Evolutionary conservation across 1,140 invertebrate species (phyloP).

Genomic region (Littorina saxatilis): DNA sequence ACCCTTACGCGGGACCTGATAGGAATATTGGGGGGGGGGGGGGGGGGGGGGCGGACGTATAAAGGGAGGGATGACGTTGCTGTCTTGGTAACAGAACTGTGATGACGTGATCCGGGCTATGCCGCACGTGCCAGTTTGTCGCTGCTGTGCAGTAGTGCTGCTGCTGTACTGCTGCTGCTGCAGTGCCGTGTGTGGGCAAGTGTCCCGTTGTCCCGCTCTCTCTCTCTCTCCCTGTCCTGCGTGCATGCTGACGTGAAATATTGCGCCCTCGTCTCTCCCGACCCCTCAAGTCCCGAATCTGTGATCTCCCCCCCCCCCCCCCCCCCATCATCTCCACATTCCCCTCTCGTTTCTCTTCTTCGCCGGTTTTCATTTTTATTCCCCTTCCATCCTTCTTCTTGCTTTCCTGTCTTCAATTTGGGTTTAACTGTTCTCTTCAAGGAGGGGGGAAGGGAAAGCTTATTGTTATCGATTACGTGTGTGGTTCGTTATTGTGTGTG

Average conservation of each 20-base stretch:
- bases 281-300: no score
- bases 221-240: not conserved
- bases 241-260: no score
- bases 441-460: not conserved
- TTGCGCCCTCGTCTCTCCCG: no score
- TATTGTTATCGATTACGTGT: no score
- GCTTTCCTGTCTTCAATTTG: not conserved
- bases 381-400: not conserved
- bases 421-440: no score
- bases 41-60: no score
- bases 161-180: no score
- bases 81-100: slow-evolving; percentile 8
- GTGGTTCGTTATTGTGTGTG: no score
- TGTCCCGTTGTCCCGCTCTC: not conserved
- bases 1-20: not conserved
- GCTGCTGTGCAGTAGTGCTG: no score
- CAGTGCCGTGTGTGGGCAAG: no score
- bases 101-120: not conserved
- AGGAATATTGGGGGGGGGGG: not conserved
- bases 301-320: not conserved
- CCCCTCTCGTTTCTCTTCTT: not conserved
- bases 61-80: slow-evolving; percentile 8
- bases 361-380: not conserved
- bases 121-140: slow-evolving; percentile 20
- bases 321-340: not conserved